Base-by-base conservation (phyloP, 1,140 invertebrate species). In the Zaprionus kolodkinae region DNA sequence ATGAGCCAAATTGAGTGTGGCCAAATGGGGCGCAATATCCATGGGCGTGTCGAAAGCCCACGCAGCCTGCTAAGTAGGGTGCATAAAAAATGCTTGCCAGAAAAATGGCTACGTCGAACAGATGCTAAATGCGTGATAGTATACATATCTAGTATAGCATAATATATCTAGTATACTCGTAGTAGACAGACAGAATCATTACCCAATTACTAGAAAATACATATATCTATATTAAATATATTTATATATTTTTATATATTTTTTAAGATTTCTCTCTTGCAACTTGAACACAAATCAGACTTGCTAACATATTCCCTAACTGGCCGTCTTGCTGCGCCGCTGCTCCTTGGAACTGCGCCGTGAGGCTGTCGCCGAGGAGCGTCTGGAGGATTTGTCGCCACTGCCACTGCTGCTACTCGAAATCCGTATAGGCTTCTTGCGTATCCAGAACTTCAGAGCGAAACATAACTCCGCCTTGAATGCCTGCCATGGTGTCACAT, bases 401-500 rank as follows among this genome's bases (percentile, higher is more conserved):
- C 62, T 30, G 21, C 81, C 21, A 21, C 21, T 82, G 57, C 66
- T 75, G 35, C 83, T 79, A 15, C 81, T 15, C 79, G 93, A 87
- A 91, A 93, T 71, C 76, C 84, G 85, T 6, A 95, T 95, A 0
- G 95, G 94, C 77, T 96, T 96, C 33, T 94, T 94, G n/a, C 94
- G 93, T 17, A 94, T 93, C 93, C 94, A 95, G 70, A 96, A 94
- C 79, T 95, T 95, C 1, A 96, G 77, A 0, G 94, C 94, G 79
- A 96, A 96, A 43, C 91, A 93, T 0, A 96, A 69, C 80, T 96
- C 95, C 3, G 94, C 94, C 73, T 94, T 93, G 11, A 96, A 92
- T 0, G 95, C 95, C 85, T 95, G 94, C 72, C 93, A 93, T 2
- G 94, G 94, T 0, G 95, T 94, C 59, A 96, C 94, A 93, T 96